Percentiles rank a stretch among this genome's conserved stretches.
phyloP scores from a whole-genome alignment of 1,140 invertebrate genomes.

The Mamestra configurata region DNA sequence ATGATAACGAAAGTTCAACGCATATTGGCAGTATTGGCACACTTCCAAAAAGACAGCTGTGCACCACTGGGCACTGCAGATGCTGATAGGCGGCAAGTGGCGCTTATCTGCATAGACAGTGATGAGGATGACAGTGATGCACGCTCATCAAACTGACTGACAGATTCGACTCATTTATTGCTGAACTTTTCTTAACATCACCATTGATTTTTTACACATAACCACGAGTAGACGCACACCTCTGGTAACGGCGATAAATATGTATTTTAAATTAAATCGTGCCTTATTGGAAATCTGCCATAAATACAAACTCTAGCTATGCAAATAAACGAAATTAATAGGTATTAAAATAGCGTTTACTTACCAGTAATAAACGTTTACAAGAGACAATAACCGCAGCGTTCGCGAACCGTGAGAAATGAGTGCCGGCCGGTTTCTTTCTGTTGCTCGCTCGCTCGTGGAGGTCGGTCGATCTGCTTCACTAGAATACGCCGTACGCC shows the following conservation, averaged over 20 bases:
- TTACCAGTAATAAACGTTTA: slow-evolving; percentile 58
- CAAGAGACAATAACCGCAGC: slow-evolving; percentile 64
- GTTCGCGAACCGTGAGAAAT: slow-evolving; percentile 75
- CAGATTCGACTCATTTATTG: not conserved
- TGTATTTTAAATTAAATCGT: not conserved
- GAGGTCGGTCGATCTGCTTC: slow-evolving; percentile 82
- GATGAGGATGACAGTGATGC: not conserved
- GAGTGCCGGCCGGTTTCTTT: slow-evolving; percentile 76
- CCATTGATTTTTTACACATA: not conserved
- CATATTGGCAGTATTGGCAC: slow-evolving; percentile 48
- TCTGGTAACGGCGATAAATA: not conserved
- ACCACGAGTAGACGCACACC: not conserved
- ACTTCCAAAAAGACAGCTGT: slow-evolving; percentile 51
- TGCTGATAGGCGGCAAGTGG: slow-evolving; percentile 18
- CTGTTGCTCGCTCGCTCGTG: slow-evolving; percentile 70
- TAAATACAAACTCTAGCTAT: not conserved
- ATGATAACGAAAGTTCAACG: slow-evolving; percentile 52
- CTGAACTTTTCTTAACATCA: not conserved
- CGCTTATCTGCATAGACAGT: slow-evolving; percentile 15
- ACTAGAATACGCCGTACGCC: slow-evolving; percentile 72
- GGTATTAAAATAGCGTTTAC: slow-evolving; percentile 48
- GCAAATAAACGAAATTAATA: not conserved
- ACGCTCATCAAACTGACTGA: slow-evolving; percentile 1
- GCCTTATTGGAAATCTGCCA: not conserved
- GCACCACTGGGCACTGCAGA: slow-evolving; percentile 8